Conservation (phyloP, 1,140 invertebrate species). For the Lepidurus packardi region DNA sequence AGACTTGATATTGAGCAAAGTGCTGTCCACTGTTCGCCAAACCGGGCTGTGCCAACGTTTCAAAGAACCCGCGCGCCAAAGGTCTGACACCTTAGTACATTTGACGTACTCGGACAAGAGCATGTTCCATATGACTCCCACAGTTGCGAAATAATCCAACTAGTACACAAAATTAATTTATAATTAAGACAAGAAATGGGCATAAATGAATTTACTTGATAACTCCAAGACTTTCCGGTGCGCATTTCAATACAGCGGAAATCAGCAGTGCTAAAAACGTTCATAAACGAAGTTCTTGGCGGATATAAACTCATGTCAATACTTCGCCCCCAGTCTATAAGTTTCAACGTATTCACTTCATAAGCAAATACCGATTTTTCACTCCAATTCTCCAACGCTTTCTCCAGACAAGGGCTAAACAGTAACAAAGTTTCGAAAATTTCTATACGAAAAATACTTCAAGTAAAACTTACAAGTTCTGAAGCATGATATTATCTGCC, state of each 20-base stretch:
- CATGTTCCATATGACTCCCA: not conserved
- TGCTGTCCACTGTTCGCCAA: not conserved
- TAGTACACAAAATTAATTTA: not conserved
- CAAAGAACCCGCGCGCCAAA: not conserved
- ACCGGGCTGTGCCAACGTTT: not conserved
- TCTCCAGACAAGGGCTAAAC: conserved; percentile 50
- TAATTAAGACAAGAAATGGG: conserved; percentile 30
- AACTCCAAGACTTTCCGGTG: conserved; percentile 80
- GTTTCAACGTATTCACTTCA: conserved; percentile 59
- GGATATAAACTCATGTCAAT: conserved; percentile 84
- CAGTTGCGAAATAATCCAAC: conserved; percentile 18
- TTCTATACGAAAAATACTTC: conserved; percentile 38
- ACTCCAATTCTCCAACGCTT: not conserved
- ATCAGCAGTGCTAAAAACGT: conserved; percentile 63
- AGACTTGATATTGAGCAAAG: not conserved
- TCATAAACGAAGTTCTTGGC: conserved; percentile 67
- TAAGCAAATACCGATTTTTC: conserved; percentile 39
- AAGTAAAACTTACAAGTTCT: conserved; percentile 57
- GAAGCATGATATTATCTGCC: conserved; percentile 90
- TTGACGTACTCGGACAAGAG: not conserved
- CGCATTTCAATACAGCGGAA: conserved; percentile 83
- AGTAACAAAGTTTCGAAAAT: not conserved
- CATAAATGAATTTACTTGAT: conserved; percentile 54
- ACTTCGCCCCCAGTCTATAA: conserved; percentile 81
- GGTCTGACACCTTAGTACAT: not conserved